Conservation (phyloP, 2,797 vertebrate species). For the Coreius guichenoti region DNA sequence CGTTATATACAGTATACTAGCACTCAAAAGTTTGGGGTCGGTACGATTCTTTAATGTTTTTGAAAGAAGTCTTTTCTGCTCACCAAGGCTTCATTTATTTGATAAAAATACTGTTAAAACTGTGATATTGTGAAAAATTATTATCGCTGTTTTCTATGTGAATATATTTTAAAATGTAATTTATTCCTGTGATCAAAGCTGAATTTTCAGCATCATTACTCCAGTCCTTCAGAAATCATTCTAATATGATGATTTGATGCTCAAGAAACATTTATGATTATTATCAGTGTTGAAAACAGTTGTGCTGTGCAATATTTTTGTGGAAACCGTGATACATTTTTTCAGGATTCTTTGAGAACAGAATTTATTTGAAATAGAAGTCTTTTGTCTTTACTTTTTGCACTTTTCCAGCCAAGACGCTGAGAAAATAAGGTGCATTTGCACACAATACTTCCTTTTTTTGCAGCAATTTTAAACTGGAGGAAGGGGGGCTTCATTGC, state of each 20-base stretch:
- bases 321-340: background rate
- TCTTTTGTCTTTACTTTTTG: no score
- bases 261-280: no score
- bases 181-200: background rate
- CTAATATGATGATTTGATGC: background rate
- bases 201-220: no score
- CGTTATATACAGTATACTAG: background rate
- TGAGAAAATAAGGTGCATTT: constrained; percentile 31
- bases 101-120: background rate
- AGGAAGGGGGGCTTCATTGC: constrained; percentile 13
- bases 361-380: background rate
- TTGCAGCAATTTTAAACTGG: constrained; percentile 31
- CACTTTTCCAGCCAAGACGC: background rate
- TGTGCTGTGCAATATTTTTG: background rate
- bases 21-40: background rate
- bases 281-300: background rate
- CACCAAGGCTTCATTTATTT: background rate
- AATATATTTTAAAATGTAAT: background rate
- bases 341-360: background rate
- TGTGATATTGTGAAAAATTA: background rate
- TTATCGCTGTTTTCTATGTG: background rate
- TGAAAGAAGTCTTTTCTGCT: background rate
- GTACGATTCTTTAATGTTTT: background rate
- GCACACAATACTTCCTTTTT: constrained; percentile 36
- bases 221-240: background rate